Percentiles rank a stretch among this genome's conserved stretches.
These are phyloP conservation scores for Cephus pulcher DNA, from an alignment of 2,888 invertebrate species.

Conservation along the genomic window DNA sequence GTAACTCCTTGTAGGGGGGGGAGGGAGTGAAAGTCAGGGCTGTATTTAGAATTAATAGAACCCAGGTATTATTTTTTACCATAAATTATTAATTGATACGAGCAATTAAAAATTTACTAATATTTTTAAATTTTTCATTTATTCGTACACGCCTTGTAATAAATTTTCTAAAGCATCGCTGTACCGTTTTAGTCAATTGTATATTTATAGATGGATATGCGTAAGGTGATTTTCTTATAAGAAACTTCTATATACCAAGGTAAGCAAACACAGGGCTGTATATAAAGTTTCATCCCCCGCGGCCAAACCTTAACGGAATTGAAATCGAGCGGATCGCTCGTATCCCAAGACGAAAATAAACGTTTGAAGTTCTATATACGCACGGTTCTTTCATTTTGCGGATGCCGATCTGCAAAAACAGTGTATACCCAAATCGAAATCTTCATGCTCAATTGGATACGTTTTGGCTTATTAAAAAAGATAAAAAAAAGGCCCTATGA, in stretches of 20 bases:
- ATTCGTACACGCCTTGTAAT: background rate
- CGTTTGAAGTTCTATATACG: background rate
- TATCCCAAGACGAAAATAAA: background rate
- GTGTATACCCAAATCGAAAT: background rate
- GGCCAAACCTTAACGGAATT: background rate
- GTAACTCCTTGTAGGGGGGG: background rate
- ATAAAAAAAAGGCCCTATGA: background rate
- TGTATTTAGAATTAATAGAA: background rate
- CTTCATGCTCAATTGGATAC: background rate
- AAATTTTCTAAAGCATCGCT: background rate
- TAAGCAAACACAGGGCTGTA: background rate
- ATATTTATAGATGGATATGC: background rate
- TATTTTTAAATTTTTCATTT: background rate
- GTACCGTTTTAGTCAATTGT: background rate
- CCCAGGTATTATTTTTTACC: background rate
- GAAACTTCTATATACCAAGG: background rate
- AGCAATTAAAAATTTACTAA: background rate
- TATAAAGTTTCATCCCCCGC: background rate
- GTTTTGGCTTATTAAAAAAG: background rate
- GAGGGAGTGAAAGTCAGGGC: background rate
- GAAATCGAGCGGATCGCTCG: background rate
- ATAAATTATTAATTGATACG: background rate
- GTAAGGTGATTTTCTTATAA: background rate
- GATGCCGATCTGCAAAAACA: background rate
- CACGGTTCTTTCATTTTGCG: background rate